phyloP scores from a whole-genome alignment of 2,888 invertebrate genomes.

The Lepidocyrtinus sp. region DNA sequence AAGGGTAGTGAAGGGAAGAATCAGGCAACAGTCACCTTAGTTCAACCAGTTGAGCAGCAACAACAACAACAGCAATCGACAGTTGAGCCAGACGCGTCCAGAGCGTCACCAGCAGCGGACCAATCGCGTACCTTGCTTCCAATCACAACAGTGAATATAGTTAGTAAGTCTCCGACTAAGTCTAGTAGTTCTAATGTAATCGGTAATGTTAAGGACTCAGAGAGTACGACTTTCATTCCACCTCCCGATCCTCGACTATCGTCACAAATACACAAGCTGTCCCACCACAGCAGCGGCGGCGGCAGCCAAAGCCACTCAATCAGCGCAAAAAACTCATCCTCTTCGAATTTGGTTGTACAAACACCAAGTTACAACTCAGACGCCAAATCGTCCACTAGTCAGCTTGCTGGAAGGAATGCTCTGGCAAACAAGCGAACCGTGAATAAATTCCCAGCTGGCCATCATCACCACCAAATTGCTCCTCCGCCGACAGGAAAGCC shows the following conservation, averaged over 20 bases:
- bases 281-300: constrained; percentile 2
- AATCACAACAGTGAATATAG: constrained; percentile 57
- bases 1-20: constrained; percentile 19
- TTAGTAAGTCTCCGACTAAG: constrained; percentile 52
- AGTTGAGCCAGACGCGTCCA: constrained; percentile 23
- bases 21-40: constrained; percentile 29
- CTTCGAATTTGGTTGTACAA: constrained; percentile 52
- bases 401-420: constrained; percentile 35
- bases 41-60: constrained; percentile 35
- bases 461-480: no score
- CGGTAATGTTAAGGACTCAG: constrained; percentile 35
- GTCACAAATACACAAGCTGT: constrained; percentile 54
- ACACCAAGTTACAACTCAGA: constrained; percentile 44
- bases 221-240: constrained; percentile 62
- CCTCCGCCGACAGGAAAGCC: constrained; percentile 76
- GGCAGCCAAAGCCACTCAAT: constrained; percentile 38
- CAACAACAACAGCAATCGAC: background rate
- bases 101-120: constrained; percentile 45
- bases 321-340: constrained; percentile 44
- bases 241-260: constrained; percentile 55
- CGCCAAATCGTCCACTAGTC: constrained; percentile 62
- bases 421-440: constrained; percentile 33
- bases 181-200: constrained; percentile 45
- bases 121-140: constrained; percentile 61
- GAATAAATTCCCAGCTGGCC: constrained; percentile 51